phyloP scores from a whole-genome alignment of 2,113 vertebrate species.

The Numenius arquata region DNA sequence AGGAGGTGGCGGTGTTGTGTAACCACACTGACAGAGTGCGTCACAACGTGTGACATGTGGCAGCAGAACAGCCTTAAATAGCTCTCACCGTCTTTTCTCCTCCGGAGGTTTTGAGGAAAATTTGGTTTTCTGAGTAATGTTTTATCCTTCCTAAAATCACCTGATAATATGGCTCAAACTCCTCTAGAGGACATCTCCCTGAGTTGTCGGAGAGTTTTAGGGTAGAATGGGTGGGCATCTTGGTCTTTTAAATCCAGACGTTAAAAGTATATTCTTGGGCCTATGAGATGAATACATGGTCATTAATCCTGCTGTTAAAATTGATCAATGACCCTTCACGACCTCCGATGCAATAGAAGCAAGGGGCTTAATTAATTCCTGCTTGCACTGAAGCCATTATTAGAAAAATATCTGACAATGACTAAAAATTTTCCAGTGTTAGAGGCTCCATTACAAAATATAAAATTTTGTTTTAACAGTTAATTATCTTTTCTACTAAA shows the following conservation, averaged over 20 bases:
- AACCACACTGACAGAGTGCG: slow-evolving; percentile 45
- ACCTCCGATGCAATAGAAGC: neutral
- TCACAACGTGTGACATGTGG: slow-evolving; percentile 58
- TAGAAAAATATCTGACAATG: neutral
- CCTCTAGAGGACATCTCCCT: neutral
- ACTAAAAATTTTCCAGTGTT: neutral
- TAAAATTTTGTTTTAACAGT: neutral
- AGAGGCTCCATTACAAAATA: neutral
- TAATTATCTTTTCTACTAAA: neutral
- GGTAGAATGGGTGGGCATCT: neutral
- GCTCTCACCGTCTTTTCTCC: slow-evolving; percentile 45
- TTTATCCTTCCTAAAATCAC: slow-evolving; percentile 25
- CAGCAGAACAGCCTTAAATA: slow-evolving; percentile 61
- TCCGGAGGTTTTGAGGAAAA: slow-evolving; percentile 46
- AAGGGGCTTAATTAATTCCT: neutral
- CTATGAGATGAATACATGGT: neutral
- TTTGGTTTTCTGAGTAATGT: slow-evolving; percentile 48
- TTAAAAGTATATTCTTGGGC: neutral
- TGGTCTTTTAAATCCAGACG: neutral
- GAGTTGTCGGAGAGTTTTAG: neutral
- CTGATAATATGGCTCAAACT: neutral
- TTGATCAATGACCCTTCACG: neutral
- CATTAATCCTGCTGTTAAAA: slow-evolving; percentile 10
- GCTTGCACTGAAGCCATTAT: neutral
- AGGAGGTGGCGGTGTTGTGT: slow-evolving; percentile 46